Evolutionary conservation across 2,113 vertebrate species (phyloP).

Genomic region (Anhinga rufa): DNA sequence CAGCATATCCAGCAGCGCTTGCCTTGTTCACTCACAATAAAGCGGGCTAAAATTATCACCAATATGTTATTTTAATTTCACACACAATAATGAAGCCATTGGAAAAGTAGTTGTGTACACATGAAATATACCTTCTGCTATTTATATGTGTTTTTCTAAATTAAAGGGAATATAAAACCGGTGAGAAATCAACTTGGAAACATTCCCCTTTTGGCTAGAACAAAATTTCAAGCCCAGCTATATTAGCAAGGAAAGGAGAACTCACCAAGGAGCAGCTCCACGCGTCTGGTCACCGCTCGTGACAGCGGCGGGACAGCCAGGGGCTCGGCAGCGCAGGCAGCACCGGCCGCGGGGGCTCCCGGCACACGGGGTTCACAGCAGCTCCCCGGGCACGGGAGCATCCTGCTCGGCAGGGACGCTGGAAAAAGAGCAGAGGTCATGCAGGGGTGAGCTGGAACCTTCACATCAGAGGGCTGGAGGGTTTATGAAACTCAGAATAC

Average conservation of each 20-base stretch:
- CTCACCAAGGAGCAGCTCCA: neutral
- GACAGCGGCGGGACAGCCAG: neutral
- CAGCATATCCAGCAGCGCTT: neutral
- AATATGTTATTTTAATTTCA: neutral
- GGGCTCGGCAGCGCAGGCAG: fast-evolving
- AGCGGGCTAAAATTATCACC: neutral
- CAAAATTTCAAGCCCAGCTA: neutral
- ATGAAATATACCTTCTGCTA: neutral
- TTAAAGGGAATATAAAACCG: constrained; percentile 15
- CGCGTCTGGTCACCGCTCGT: fast-evolving
- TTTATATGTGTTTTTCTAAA: constrained; percentile 19
- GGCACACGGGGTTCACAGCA: fast-evolving
- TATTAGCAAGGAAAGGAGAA: neutral
- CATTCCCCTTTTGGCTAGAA: neutral
- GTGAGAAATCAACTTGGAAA: constrained; percentile 28
- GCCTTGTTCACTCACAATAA: neutral
- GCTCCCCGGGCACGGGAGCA: neutral
- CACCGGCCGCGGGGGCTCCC: fast-evolving
- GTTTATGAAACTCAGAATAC: too few relatives aligned
- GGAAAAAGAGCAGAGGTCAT: neutral
- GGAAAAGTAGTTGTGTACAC: neutral
- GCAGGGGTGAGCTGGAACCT: neutral
- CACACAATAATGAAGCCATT: neutral
- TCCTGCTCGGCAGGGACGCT: neutral
- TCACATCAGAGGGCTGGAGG: neutral